Percentiles rank a stretch among this genome's conserved stretches.
Conservation (phyloP, 2,113 vertebrate genomes). For the Macquaria ambigua region DNA sequence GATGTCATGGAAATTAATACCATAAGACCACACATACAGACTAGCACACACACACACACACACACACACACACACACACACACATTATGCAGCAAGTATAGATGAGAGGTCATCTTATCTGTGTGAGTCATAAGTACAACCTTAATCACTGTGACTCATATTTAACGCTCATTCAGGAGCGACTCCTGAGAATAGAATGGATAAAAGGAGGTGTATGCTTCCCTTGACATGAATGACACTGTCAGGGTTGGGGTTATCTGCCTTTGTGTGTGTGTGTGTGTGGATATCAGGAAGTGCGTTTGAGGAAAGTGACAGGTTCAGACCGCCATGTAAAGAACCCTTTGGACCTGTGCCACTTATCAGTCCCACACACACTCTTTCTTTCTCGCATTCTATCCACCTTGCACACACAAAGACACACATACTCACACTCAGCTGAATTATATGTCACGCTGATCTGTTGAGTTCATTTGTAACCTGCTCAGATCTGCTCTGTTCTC, state of each 20-base stretch:
- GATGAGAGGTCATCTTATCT: constrained; percentile 57
- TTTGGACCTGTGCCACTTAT: constrained; percentile 69
- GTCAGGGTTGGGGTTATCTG: constrained; percentile 56
- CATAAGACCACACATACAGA: constrained; percentile 22
- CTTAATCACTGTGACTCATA: constrained; percentile 64
- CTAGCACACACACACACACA: not conserved
- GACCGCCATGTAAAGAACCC: constrained; percentile 60
- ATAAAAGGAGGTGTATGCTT: not conserved
- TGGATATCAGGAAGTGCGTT: constrained; percentile 57
- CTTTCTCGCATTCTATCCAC: constrained; percentile 54
- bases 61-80: constrained; percentile 1
- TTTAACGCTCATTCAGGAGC: constrained; percentile 53
- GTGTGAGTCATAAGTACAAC: constrained; percentile 58
- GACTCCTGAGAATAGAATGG: constrained; percentile 41
- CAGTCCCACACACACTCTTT: constrained; percentile 61
- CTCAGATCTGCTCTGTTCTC: constrained; percentile 59
- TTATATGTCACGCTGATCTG: constrained; percentile 67
- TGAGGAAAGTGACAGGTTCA: constrained; percentile 70
- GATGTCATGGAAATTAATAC: constrained; percentile 54
- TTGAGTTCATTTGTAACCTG: constrained; percentile 70
- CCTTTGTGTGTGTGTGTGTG: constrained; percentile 37
- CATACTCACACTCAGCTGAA: constrained; percentile 42
- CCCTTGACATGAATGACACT: constrained; percentile 53
- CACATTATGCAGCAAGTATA: constrained; percentile 29
- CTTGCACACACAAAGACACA: constrained; percentile 52